These are phyloP conservation scores for Cassiopea andromeda DNA, from an alignment of 30 jellyfish, hydroid and myxozoan genomes.

Conservation along the genomic window DNA sequence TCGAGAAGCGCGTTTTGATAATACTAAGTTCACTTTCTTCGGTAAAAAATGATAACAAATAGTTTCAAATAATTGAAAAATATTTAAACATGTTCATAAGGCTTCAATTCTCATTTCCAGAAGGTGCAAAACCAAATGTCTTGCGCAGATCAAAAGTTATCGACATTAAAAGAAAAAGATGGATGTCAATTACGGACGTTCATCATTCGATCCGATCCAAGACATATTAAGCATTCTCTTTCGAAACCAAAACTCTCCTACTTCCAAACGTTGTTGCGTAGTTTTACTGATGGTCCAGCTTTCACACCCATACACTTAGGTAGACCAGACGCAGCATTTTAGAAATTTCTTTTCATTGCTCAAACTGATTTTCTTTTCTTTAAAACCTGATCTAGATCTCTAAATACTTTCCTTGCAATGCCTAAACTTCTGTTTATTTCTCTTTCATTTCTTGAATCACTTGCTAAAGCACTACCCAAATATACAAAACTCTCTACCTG, in stretches of 20 bases:
- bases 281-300: not conserved
- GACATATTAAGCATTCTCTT: constrained; percentile 4
- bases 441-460: constrained; percentile 1
- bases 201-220: not conserved
- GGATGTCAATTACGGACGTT: not conserved
- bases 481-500: constrained; percentile 19
- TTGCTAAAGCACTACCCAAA: constrained; percentile 15
- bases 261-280: not conserved
- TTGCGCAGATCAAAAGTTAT: no score
- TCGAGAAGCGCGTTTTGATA: no score
- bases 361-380: not conserved
- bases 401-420: not conserved
- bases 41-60: no score
- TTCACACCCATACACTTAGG: not conserved
- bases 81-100: no score
- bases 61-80: no score
- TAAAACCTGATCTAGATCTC: not conserved
- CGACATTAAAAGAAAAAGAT: no score
- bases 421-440: not conserved
- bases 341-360: not conserved
- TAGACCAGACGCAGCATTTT: not conserved
- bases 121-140: no score
- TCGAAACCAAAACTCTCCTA: not conserved
- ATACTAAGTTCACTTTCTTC: no score
- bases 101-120: no score